phyloP scores from a whole-genome alignment of 1,140 invertebrate species.

The Parapsyche elsis region DNA sequence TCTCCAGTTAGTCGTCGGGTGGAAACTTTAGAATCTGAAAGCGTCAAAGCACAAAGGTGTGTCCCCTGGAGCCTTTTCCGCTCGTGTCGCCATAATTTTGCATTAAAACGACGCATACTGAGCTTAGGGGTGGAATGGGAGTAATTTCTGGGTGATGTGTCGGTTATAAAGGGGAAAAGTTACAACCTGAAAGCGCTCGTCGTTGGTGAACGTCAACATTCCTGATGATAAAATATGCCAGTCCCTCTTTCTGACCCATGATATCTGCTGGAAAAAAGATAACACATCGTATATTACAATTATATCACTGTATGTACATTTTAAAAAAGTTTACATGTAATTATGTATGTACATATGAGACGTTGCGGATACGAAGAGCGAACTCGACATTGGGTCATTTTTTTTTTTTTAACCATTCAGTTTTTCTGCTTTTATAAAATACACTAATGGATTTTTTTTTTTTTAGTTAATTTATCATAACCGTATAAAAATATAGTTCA shows the following conservation, averaged over 20 bases:
- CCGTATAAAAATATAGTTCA: no score
- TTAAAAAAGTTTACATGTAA: no score
- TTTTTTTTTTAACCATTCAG: no score
- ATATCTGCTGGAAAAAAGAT: conserved; percentile 75
- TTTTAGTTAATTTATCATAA: no score
- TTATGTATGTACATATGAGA: no score
- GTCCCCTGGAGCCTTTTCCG: background rate
- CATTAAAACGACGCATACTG: conserved; percentile 24
- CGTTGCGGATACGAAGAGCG: no score
- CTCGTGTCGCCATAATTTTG: conserved; percentile 23
- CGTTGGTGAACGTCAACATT: conserved; percentile 89
- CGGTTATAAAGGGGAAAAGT: conserved; percentile 8
- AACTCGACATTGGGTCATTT: no score
- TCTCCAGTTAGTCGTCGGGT: background rate
- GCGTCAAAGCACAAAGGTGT: background rate
- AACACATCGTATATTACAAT: conserved; percentile 11
- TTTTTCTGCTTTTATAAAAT: no score
- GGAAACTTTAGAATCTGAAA: background rate
- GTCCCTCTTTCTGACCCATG: conserved; percentile 89
- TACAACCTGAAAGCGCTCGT: conserved; percentile 82
- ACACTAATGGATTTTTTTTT: no score
- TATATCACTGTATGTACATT: no score
- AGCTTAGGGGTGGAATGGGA: background rate
- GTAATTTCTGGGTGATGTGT: background rate
- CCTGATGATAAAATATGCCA: conserved; percentile 94